Evolutionary conservation across 2,113 vertebrate genomes (phyloP).

Genomic region (Myodes glareolus): DNA sequence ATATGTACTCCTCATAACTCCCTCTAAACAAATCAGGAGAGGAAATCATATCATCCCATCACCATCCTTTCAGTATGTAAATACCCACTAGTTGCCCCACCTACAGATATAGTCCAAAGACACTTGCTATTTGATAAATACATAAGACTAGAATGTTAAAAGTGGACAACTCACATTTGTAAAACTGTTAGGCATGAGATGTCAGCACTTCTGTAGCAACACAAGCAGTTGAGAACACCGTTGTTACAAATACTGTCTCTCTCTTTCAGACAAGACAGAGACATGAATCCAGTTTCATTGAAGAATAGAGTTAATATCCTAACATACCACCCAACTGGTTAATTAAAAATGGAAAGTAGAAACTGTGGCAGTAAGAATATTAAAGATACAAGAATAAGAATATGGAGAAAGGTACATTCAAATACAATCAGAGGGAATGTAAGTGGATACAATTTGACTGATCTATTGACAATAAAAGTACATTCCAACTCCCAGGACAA

Average conservation of each 20-base stretch:
- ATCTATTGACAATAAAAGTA: constrained; percentile 15
- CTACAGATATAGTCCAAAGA: background rate
- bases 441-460: constrained; percentile 25
- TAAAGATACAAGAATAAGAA: constrained; percentile 25
- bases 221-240: background rate
- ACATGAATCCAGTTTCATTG: constrained; percentile 45
- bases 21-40: constrained; percentile 2
- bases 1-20: background rate
- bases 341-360: background rate
- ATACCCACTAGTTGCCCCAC: background rate
- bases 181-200: background rate
- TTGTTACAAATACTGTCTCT: background rate
- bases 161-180: background rate
- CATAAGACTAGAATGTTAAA: constrained; percentile 16
- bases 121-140: constrained; percentile 12
- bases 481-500: background rate
- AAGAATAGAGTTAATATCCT: constrained; percentile 47
- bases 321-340: constrained; percentile 10
- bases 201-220: background rate
- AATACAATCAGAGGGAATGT: background rate
- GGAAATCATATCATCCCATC: background rate
- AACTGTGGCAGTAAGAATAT: background rate
- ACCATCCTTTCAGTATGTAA: background rate
- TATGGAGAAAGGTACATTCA: constrained; percentile 1
- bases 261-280: background rate